Conservation (phyloP, 2,888 invertebrate species). For the Trimorus sp. region DNA sequence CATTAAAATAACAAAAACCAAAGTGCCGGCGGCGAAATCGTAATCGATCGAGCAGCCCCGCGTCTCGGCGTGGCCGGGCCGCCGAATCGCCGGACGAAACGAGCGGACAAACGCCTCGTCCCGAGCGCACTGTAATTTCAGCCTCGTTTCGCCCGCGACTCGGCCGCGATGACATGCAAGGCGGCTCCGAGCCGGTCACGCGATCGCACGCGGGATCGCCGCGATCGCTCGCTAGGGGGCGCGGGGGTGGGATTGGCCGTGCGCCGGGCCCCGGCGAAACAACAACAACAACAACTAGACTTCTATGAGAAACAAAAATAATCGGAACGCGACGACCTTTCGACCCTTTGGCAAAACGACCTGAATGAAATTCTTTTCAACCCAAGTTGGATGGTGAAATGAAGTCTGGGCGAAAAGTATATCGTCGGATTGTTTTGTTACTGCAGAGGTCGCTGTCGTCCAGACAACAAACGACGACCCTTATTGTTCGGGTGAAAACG, state of each 20-base stretch:
- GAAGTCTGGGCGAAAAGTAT: too few relatives aligned
- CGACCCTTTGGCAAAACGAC: too few relatives aligned
- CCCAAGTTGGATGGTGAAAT: too few relatives aligned
- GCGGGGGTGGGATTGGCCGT: conserved; percentile 17
- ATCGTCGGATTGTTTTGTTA: too few relatives aligned
- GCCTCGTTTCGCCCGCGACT: conserved; percentile 62
- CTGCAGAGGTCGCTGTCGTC: too few relatives aligned
- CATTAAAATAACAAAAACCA: conserved; percentile 76
- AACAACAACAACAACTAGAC: conserved; percentile 65
- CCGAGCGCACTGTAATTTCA: conserved; percentile 61
- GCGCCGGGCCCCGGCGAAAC: conserved; percentile 57
- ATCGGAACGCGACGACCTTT: too few relatives aligned
- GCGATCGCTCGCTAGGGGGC: conserved; percentile 37
- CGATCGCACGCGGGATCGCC: conserved; percentile 64
- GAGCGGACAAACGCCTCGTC: conserved; percentile 62
- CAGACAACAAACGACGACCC: too few relatives aligned
- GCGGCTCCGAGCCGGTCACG: conserved; percentile 66
- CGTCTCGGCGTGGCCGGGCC: too few relatives aligned
- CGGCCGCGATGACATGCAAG: conserved; percentile 65
- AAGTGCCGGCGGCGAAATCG: conserved; percentile 61
- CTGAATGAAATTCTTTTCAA: too few relatives aligned
- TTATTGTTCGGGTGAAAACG: too few relatives aligned
- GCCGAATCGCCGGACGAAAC: conserved; percentile 2
- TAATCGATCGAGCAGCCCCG: conserved; percentile 4
- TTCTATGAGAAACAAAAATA: conserved; percentile 63